Conservation (phyloP, 1,140 invertebrate species). For the Mizuhopecten yessoensis region DNA sequence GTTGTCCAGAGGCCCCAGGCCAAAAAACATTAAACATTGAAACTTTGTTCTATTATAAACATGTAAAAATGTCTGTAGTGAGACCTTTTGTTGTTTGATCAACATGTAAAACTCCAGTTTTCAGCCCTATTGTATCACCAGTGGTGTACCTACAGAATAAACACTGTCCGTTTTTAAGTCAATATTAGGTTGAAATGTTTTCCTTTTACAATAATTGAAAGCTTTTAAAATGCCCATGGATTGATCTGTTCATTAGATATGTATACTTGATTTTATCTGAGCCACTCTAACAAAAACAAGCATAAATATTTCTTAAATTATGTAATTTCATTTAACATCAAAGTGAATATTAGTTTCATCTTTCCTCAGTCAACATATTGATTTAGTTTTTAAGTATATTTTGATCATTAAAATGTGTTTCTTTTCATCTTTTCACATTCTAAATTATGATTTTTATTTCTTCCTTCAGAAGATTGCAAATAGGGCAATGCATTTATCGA, state of each 20-base stretch:
- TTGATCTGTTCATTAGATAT: background rate
- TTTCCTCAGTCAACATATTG: background rate
- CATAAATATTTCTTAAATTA: background rate
- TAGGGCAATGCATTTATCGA: too few relatives aligned
- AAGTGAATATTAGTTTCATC: background rate
- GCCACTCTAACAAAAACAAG: background rate
- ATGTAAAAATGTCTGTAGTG: constrained; percentile 35
- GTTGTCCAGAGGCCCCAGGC: background rate
- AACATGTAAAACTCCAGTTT: constrained; percentile 27
- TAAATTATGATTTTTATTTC: too few relatives aligned
- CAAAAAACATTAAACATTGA: constrained; percentile 40
- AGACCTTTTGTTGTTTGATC: background rate
- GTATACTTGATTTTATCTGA: background rate
- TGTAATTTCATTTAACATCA: background rate
- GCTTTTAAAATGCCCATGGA: constrained; percentile 27
- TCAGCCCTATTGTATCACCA: background rate
- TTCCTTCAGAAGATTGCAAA: too few relatives aligned
- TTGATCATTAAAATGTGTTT: background rate
- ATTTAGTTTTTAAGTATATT: background rate
- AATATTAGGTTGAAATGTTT: constrained; percentile 11
- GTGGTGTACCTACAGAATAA: background rate
- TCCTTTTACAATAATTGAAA: background rate
- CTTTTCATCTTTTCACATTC: too few relatives aligned
- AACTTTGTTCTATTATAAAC: constrained; percentile 39
- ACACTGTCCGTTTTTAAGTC: constrained; percentile 22